Percentiles rank a stretch among this genome's conserved stretches.
Conservation (phyloP, 2,113 vertebrate genomes). For the Sylvia atricapilla region DNA sequence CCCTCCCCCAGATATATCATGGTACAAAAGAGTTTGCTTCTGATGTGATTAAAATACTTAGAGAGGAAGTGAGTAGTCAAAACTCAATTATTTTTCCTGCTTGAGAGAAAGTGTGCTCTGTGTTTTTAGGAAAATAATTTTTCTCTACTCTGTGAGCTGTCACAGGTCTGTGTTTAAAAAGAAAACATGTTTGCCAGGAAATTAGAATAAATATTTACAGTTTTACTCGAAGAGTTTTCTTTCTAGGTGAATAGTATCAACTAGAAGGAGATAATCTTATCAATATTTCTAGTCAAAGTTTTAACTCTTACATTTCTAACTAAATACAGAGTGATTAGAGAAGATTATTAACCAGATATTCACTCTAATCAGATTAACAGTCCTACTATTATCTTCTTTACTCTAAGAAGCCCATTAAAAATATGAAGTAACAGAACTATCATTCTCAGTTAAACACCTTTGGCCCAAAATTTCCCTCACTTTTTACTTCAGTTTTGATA, state of each 20-base stretch:
- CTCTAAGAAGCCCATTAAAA: constrained; percentile 27
- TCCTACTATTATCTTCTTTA: constrained; percentile 21
- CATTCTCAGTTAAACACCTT: background rate
- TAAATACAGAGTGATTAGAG: background rate
- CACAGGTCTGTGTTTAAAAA: background rate
- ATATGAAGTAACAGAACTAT: background rate
- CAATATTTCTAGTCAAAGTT: background rate
- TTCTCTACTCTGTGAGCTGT: background rate
- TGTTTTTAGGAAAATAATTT: background rate
- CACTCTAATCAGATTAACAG: constrained; percentile 31
- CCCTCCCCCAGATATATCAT: background rate
- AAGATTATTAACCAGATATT: constrained; percentile 12
- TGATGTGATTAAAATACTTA: background rate
- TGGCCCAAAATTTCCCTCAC: background rate
- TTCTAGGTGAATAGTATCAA: background rate
- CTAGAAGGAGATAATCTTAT: background rate
- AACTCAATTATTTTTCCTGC: background rate
- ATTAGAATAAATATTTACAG: background rate
- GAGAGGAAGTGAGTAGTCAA: background rate
- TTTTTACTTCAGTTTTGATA: background rate
- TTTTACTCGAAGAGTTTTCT: background rate
- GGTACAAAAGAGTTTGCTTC: background rate
- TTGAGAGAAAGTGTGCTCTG: background rate
- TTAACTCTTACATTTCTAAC: background rate
- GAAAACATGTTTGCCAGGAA: background rate